Evolutionary conservation across 2,113 vertebrate genomes (phyloP).

Genomic region (Calyptomena viridis): DNA sequence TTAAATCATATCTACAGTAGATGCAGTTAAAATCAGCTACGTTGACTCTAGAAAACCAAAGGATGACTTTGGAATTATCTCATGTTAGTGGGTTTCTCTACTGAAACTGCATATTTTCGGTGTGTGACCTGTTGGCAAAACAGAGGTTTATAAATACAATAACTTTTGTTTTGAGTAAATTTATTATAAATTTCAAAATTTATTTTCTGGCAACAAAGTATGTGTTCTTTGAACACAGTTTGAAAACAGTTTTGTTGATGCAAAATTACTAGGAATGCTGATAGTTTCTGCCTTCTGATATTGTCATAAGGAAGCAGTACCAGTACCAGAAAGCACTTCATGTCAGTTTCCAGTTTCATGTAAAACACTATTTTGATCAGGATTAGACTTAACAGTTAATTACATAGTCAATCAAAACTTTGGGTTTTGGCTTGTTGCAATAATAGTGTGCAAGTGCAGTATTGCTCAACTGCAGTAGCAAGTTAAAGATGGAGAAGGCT

Average conservation of each 20-base stretch:
- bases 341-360: neutral
- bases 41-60: neutral
- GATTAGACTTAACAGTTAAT: neutral
- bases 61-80: neutral
- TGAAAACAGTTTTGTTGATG: neutral
- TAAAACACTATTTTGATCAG: neutral
- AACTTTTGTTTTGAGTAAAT: neutral
- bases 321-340: neutral
- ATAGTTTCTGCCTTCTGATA: neutral
- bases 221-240: neutral
- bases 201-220: neutral
- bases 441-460: neutral
- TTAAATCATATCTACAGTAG: neutral
- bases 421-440: neutral
- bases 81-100: neutral
- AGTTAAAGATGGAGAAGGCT: neutral
- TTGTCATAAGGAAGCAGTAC: neutral
- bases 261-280: neutral
- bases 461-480: neutral
- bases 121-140: neutral
- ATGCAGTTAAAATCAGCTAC: neutral
- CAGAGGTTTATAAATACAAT: neutral
- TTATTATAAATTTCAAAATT: neutral
- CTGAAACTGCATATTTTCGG: neutral
- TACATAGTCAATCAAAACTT: neutral